Conservation (phyloP, 2,888 invertebrate species). For the Erannis defoliaria region DNA sequence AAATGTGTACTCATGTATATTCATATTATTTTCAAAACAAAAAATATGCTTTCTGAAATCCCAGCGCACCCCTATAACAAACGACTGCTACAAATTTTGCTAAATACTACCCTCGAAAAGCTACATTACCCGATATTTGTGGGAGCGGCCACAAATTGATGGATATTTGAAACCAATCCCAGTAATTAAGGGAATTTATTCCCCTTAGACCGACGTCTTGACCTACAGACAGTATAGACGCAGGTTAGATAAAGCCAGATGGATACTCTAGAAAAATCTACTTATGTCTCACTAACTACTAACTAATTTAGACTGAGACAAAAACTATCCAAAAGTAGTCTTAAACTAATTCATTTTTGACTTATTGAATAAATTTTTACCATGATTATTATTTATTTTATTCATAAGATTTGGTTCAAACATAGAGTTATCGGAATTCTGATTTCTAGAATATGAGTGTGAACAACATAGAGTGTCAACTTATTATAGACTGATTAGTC, state of each 20-base stretch:
- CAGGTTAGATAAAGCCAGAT: constrained; percentile 10
- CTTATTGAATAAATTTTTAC: too few species aligned
- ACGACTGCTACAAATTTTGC: constrained; percentile 14
- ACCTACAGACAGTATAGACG: constrained; percentile 37
- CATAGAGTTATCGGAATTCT: too few species aligned
- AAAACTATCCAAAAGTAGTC: too few species aligned
- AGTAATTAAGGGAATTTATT: constrained; percentile 49
- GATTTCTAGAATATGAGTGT: too few species aligned
- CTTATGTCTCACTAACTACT: too few species aligned
- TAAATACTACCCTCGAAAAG: constrained; percentile 24
- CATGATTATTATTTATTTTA: too few species aligned
- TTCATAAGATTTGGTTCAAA: too few species aligned
- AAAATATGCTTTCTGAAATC: not conserved
- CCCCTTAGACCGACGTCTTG: constrained; percentile 44
- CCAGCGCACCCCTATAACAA: constrained; percentile 10
- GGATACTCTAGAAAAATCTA: not conserved
- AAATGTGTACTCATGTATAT: too few species aligned
- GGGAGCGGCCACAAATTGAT: constrained; percentile 45
- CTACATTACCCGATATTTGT: constrained; percentile 28
- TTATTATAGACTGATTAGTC: too few species aligned
- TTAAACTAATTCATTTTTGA: too few species aligned
- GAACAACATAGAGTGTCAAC: too few species aligned
- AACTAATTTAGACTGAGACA: too few species aligned
- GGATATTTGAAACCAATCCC: constrained; percentile 46
- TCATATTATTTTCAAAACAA: not conserved